Evolutionary conservation across 2,113 vertebrate species (phyloP).

Genomic region (Willisornis vidua): DNA sequence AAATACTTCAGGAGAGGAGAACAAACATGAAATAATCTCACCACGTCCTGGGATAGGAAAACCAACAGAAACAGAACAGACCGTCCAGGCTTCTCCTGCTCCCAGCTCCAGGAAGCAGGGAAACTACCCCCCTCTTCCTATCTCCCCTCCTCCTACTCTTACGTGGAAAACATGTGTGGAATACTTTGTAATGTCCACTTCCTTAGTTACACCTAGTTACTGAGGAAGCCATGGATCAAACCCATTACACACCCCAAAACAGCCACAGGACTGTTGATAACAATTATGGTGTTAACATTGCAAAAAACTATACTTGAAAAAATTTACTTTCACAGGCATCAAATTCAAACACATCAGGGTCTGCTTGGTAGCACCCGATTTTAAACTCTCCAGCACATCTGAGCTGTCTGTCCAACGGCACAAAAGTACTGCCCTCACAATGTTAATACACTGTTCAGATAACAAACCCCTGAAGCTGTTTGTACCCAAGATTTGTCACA

Average conservation of each 20-base stretch:
- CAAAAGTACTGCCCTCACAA: not conserved
- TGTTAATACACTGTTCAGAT: fast-evolving
- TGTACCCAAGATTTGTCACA: not conserved
- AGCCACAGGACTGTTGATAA: not conserved
- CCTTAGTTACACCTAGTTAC: no score
- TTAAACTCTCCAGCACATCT: fast-evolving
- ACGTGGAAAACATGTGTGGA: no score
- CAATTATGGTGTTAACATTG: not conserved
- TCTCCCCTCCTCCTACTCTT: no score
- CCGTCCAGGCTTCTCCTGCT: no score
- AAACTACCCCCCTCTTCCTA: no score
- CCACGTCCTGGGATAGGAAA: no score
- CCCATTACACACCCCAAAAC: not conserved
- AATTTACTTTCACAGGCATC: not conserved
- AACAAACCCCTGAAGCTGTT: not conserved
- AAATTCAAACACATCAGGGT: not conserved
- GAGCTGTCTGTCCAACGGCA: fast-evolving
- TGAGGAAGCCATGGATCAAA: no score
- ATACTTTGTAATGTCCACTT: no score
- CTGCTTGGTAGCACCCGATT: not conserved
- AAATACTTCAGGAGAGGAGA: no score
- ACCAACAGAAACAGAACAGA: no score
- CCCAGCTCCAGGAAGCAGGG: no score
- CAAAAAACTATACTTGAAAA: not conserved
- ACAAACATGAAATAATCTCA: no score